These are phyloP conservation scores for Gephyroberyx darwinii DNA, from an alignment of 2,797 vertebrate species.

Conservation along the genomic window DNA sequence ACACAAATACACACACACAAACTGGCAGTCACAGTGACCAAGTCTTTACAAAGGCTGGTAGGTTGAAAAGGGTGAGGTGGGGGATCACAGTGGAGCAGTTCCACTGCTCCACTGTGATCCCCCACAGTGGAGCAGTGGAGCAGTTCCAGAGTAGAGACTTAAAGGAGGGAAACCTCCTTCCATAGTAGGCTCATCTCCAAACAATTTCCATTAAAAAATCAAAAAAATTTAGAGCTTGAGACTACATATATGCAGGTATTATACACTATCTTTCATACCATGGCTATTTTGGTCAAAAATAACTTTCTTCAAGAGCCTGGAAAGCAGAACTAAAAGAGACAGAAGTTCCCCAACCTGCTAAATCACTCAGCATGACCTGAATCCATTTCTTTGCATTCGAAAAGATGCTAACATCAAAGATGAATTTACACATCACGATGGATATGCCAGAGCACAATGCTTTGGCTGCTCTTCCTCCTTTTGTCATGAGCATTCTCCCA, in stretches of 20 bases:
- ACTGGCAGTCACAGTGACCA: conserved; percentile 54
- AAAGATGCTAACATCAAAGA: conserved; percentile 66
- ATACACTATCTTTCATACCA: background rate
- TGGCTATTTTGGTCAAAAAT: conserved; percentile 29
- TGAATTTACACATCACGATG: conserved; percentile 53
- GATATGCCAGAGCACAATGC: conserved; percentile 53
- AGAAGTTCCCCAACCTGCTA: conserved; percentile 43
- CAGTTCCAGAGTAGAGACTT: conserved; percentile 28
- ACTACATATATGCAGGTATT: background rate
- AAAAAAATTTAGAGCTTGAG: background rate
- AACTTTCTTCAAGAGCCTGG: conserved; percentile 18
- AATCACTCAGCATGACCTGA: conserved; percentile 62
- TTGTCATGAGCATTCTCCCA: conserved; percentile 62
- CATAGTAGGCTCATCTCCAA: conserved; percentile 12
- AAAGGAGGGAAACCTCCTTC: background rate
- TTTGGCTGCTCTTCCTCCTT: conserved; percentile 62
- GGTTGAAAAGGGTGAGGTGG: conserved; percentile 47
- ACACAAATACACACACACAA: conserved; percentile 48
- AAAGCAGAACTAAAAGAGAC: conserved; percentile 39
- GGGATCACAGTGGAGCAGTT: conserved; percentile 28
- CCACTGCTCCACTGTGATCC: too few relatives aligned
- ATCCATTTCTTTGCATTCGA: conserved; percentile 59
- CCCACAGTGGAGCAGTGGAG: conserved; percentile 16
- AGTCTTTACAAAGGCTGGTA: conserved; percentile 54
- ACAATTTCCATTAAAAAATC: conserved; percentile 18